Evolutionary conservation across 53 echinoderm and acorn worm genomes (phyloP), one percentile per base, ranked within the genome.

Genomic region (Hippasteria phrygiana): DNA sequence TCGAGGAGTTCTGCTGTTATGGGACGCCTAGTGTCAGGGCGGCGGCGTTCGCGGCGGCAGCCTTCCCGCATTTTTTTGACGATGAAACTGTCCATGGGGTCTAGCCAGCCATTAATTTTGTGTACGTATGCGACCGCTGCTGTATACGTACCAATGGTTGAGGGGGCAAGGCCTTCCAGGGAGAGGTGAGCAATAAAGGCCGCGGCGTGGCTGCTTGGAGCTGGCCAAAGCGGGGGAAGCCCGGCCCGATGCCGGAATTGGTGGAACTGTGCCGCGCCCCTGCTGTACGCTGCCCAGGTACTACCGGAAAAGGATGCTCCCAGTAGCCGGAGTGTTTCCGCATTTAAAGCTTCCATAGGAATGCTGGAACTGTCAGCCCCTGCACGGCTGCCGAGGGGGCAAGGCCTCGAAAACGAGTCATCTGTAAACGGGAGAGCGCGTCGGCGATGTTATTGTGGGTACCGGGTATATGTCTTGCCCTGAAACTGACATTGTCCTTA

Each of bases 391-490:
- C 88, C 27, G 78, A 11, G 10, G 88, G 88, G 27, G 78, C 88
- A 67, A n/a, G n/a, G n/a, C 64, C 88, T 88, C 78, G 18, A 59
- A 88, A 63, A 78, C 51, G 17, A 78, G 78, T 41, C 43, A 32
- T 51, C 65, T 43, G 28, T 88, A n/a, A n/a, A n/a, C n/a, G n/a
- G n/a, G n/a, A n/a, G n/a, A n/a, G n/a, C n/a, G n/a, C n/a, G n/a
- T n/a, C 78, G 18, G 88, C 88, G 43, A 88, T 88, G 43, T 88
- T 46, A 64, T 88, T 88, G 9, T 77, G 37, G 26, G 22, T 39
- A 3, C 88, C 77, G 2, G 91, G 70, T 28, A 91, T 45, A 38
- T 91, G 83, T 17, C 29, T 59, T n/a, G 87, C 75, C 40, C 73
- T 59, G 43, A 91, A 74, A 3, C 6, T 17, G 16, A 91, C 73